Base-by-base conservation (phyloP, 64 coral and sea anemone genomes). In the Pocillopora verrucosa region DNA sequence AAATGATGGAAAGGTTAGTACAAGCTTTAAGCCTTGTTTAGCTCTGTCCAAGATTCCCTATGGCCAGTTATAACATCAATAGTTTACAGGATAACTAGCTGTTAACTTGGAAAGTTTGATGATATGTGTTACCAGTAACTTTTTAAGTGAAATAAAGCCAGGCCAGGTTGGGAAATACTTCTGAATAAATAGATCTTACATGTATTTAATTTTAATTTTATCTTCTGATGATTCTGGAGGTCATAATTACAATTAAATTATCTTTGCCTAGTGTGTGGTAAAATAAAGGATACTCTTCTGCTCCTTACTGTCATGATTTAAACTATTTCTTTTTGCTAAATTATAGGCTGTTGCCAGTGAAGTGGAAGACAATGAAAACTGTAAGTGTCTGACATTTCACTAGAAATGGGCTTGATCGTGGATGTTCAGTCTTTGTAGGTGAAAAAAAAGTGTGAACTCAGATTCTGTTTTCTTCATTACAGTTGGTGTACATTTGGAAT, bases 1-100 rank as follows among this genome's bases (percentile, higher is more conserved):
- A 25, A 20, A 57, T 72, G 65, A 70, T 25, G n/a, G 25, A 11
- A 70, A 72, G 82, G 82, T 85, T 10, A 85, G 64, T 70, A 24
- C 1, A n/a, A 24, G 20, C 10, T 0, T 2, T 10, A n/a, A 10
- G 20, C 67, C 67, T 30, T 26, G n/a, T n/a, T 70, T 70, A 7
- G 5, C 1, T 11, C 20, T 70, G 25, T 70, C 41, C 41, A 51
- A 51, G 41, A 51, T 51, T 51, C 41, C 41, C 7, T 51, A 7
- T 51, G 41, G 41, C 7, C 1, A 51, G 41, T 51, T 7, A 51
- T 51, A 0, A 4, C 41, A 3, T 51, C 41, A 51, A 7, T 51
- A 7, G 41, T 51, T 51, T 51, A 4, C 3, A 7, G 41, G 0
- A 4, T 51, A 51, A 51, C 41, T 51, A 51, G 41, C 3, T 51